phyloP scores from a whole-genome alignment of 2,797 vertebrate genomes.

The Oophaga sylvatica region DNA sequence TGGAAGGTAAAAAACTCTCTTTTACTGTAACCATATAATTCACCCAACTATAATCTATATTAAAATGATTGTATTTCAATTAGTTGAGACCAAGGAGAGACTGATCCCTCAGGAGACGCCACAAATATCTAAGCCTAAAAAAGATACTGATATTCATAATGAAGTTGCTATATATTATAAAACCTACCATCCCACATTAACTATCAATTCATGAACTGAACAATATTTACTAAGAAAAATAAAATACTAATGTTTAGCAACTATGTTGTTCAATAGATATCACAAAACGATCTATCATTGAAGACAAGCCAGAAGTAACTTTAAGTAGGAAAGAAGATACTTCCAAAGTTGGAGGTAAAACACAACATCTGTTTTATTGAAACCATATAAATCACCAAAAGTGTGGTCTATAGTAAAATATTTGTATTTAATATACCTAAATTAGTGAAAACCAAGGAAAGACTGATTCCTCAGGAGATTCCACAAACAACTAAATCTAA shows the following conservation, averaged over 20 bases:
- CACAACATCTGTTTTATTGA: not conserved
- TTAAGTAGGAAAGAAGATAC: slow-evolving; percentile 67
- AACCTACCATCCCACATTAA: no score
- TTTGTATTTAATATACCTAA: slow-evolving; percentile 20
- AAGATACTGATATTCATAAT: no score
- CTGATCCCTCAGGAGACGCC: not conserved
- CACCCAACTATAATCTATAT: no score
- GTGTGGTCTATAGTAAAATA: not conserved
- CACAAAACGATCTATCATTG: not conserved
- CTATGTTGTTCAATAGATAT: slow-evolving; percentile 3
- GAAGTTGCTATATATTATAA: no score
- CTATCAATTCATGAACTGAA: no score
- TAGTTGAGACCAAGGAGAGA: not conserved
- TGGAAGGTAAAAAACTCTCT: no score
- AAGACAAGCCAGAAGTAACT: slow-evolving; percentile 64
- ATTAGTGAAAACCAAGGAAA: slow-evolving; percentile 16
- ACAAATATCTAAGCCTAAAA: not conserved
- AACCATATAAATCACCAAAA: not conserved
- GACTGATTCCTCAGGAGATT: not conserved
- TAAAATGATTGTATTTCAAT: no score
- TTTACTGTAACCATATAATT: no score
- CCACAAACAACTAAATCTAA: slow-evolving; percentile 13
- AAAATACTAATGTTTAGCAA: not conserved
- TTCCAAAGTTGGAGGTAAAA: slow-evolving; percentile 63
- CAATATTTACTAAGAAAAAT: no score